Conservation (phyloP, 2,888 invertebrate species). For the Nomada hirtipes region DNA sequence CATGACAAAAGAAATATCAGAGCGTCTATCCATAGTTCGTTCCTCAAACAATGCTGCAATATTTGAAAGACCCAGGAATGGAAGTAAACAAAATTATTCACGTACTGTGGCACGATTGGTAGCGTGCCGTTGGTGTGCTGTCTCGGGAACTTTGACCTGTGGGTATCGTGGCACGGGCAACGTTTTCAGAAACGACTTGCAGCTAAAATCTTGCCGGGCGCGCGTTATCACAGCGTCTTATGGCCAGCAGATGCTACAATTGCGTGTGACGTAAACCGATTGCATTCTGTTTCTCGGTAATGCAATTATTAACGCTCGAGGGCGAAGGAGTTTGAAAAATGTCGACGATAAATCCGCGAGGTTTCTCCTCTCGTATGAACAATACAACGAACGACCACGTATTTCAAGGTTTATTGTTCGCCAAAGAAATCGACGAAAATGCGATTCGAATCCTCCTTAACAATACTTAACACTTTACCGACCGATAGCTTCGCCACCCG, state of each 20-base stretch:
- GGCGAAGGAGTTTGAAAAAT: background rate
- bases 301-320: background rate
- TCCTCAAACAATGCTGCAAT: background rate
- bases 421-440: background rate
- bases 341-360: background rate
- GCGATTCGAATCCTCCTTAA: background rate
- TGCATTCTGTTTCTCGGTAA: conserved; percentile 23
- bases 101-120: background rate
- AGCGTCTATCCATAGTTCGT: background rate
- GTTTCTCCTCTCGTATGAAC: too few relatives aligned
- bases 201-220: conserved; percentile 25
- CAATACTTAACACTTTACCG: too few relatives aligned
- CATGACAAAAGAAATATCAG: background rate
- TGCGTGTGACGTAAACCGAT: conserved; percentile 36
- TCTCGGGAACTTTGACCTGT: conserved; percentile 53
- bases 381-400: too few relatives aligned
- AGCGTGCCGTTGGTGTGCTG: too few relatives aligned
- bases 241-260: conserved; percentile 51
- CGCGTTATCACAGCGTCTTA: conserved; percentile 12
- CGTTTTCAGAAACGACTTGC: conserved; percentile 13
- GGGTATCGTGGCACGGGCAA: conserved; percentile 14
- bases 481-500: too few relatives aligned
- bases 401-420: background rate
- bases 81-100: conserved; percentile 5
- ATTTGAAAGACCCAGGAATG: background rate